Percentiles rank a stretch among this genome's conserved stretches.
These are phyloP conservation scores for Syrmaticus mikado DNA, from an alignment of 2,113 vertebrate genomes.

Conservation along the genomic window DNA sequence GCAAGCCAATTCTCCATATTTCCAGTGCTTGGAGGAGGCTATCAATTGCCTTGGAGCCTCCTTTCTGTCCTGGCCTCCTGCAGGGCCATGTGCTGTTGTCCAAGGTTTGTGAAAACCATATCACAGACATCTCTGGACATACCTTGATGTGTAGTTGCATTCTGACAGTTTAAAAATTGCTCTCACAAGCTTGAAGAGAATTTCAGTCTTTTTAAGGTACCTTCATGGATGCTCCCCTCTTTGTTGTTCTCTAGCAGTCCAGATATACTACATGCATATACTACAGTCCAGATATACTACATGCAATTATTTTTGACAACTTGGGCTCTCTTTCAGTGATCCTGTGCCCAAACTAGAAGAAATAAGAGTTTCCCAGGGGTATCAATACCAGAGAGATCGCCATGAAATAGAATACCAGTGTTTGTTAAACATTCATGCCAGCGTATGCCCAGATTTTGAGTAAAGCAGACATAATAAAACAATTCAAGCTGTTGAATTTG, in stretches of 20 bases:
- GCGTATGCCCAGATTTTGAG: not conserved
- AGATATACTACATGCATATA: not conserved
- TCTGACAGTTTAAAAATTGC: not conserved
- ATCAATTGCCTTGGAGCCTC: fast-evolving
- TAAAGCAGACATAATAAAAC: not conserved
- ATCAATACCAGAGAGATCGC: not conserved
- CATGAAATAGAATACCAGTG: not conserved
- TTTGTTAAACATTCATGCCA: not conserved
- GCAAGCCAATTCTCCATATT: not conserved
- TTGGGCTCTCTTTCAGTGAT: not conserved
- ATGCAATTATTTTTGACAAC: not conserved
- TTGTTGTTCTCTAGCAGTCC: not conserved
- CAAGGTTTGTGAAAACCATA: not conserved
- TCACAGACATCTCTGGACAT: not conserved
- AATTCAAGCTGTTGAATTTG: not conserved
- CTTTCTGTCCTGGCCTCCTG: fast-evolving
- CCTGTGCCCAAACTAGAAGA: not conserved
- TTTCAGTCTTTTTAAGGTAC: not conserved
- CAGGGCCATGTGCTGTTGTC: not conserved
- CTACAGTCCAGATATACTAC: not conserved
- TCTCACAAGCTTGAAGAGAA: not conserved
- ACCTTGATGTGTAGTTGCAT: not conserved
- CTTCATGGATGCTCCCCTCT: not conserved
- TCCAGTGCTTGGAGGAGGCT: not conserved
- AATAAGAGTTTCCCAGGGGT: not conserved